Conservation (phyloP, 2,113 vertebrate species). For the Chaetorhynchus papuensis region DNA sequence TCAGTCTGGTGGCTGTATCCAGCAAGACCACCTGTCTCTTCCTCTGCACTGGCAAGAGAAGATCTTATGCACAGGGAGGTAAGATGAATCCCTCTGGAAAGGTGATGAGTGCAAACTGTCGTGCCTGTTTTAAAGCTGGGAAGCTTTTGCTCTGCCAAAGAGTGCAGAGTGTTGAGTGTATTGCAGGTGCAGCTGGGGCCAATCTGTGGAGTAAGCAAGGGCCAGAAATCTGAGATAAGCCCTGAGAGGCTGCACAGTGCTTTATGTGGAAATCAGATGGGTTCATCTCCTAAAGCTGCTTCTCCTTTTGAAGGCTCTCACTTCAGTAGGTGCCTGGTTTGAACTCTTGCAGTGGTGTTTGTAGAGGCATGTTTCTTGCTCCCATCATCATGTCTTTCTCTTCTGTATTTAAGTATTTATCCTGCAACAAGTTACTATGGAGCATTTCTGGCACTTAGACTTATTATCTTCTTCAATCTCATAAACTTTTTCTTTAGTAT, state of each 20-base stretch:
- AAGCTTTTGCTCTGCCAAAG: not conserved
- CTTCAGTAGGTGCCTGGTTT: not conserved
- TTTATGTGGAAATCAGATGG: fast-evolving
- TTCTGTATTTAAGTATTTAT: not conserved
- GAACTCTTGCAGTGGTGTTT: not conserved
- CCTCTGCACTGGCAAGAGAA: not conserved
- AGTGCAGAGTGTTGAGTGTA: not conserved
- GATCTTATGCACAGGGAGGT: not conserved
- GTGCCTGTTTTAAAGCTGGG: not conserved
- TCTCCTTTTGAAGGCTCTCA: not conserved
- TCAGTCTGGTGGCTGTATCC: not conserved
- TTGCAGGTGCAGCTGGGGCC: not conserved
- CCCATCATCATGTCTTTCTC: not conserved
- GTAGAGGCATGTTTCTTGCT: not conserved
- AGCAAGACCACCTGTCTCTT: not conserved
- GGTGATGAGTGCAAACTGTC: not conserved
- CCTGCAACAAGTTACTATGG: not conserved
- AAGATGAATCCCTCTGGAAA: not conserved
- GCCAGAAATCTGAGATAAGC: not conserved
- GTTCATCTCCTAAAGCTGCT: not conserved
- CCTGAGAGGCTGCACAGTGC: not conserved
- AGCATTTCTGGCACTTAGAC: not conserved
- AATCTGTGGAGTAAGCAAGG: not conserved
- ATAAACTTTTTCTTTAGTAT: not conserved
- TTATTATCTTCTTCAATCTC: not conserved